These are phyloP conservation scores for Blera fallax DNA, from an alignment of 2,888 invertebrate species.

Conservation along the genomic window DNA sequence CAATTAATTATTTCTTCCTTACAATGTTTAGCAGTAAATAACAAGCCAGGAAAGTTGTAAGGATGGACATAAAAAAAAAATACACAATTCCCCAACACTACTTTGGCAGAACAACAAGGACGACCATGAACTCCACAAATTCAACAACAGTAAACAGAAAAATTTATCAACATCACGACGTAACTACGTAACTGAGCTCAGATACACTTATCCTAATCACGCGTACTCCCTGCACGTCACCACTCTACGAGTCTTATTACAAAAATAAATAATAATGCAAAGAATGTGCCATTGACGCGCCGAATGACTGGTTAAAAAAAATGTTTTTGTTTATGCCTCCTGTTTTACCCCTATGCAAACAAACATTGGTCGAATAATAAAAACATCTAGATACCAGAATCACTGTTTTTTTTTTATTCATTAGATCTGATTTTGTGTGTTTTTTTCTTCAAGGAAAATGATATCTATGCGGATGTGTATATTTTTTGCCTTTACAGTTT, in stretches of 20 bases:
- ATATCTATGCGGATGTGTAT: neutral
- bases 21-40: slow-evolving; percentile 15
- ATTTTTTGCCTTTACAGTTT: neutral
- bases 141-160: neutral
- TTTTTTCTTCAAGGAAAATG: neutral
- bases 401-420: neutral
- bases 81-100: neutral
- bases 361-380: slow-evolving; percentile 16
- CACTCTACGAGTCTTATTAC: neutral
- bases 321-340: slow-evolving; percentile 9
- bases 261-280: neutral
- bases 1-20: slow-evolving; percentile 6
- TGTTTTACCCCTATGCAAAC: slow-evolving; percentile 17
- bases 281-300: neutral
- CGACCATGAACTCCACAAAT: slow-evolving; percentile 9
- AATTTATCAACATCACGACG: neutral
- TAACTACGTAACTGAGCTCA: neutral
- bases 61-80: neutral
- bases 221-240: neutral
- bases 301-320: neutral
- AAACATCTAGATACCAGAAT: neutral
- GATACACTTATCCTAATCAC: slow-evolving; percentile 3
- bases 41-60: neutral
- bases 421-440: neutral
- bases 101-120: neutral